Conservation (phyloP, 2,113 vertebrate species). For the Leptobrachium ailaonicum region DNA sequence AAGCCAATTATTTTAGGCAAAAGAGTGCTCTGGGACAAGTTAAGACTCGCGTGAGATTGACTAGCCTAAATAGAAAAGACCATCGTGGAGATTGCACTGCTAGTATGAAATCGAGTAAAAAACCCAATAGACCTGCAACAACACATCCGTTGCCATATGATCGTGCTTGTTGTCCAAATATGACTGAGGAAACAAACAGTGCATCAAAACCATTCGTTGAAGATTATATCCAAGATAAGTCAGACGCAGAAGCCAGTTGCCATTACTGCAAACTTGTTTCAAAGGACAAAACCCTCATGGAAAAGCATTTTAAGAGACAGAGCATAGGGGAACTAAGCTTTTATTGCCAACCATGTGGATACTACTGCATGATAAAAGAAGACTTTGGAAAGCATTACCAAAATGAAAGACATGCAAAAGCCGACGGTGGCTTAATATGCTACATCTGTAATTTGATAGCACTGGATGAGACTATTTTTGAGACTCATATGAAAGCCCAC, state of each 20-base stretch:
- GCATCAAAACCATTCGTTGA: too few species aligned
- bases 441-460: conserved; percentile 61
- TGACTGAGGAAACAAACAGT: background rate
- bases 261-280: conserved; percentile 70
- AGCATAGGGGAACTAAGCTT: conserved; percentile 66
- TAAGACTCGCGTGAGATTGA: conserved; percentile 65
- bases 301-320: conserved; percentile 65
- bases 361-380: conserved; percentile 57
- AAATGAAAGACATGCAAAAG: conserved; percentile 58
- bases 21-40: conserved; percentile 61
- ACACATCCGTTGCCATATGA: conserved; percentile 17
- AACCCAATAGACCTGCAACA: conserved; percentile 13
- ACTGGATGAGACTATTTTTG: conserved; percentile 51
- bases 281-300: conserved; percentile 63
- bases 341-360: conserved; percentile 63
- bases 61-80: conserved; percentile 61
- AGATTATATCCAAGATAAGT: too few species aligned
- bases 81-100: conserved; percentile 50
- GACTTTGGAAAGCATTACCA: conserved; percentile 65
- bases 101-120: conserved; percentile 32
- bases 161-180: conserved; percentile 43
- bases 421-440: conserved; percentile 57
- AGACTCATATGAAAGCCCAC: conserved; percentile 63
- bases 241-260: conserved; percentile 58
- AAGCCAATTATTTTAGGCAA: conserved; percentile 57